Evolutionary conservation across 2,113 vertebrate genomes (phyloP).

Genomic region (Agelaius phoeniceus): DNA sequence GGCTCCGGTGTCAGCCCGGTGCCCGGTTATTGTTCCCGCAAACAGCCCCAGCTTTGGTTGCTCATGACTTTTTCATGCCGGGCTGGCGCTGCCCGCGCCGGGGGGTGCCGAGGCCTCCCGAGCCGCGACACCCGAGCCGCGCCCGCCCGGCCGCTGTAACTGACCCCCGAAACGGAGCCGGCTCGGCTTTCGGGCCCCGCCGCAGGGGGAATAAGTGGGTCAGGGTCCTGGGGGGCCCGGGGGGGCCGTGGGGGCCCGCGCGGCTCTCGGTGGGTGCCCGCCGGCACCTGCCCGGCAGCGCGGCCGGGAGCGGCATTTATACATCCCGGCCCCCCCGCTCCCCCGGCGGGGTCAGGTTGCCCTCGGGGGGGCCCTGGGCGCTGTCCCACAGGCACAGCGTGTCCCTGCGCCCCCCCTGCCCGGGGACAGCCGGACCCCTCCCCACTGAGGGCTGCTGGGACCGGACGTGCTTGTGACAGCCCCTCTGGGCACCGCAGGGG

Average conservation of each 20-base stretch:
- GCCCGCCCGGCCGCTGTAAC: not conserved
- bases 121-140: not conserved
- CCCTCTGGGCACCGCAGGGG: not conserved
- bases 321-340: not conserved
- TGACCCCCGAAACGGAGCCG: conserved; percentile 34
- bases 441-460: not conserved
- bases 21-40: conserved; percentile 38
- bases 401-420: not conserved
- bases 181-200: not conserved
- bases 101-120: not conserved
- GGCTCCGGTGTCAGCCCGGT: conserved; percentile 4
- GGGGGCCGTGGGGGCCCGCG: no score
- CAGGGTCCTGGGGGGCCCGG: not conserved
- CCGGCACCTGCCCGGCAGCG: not conserved
- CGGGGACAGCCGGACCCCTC: not conserved
- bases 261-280: not conserved
- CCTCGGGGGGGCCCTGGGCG: not conserved
- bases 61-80: conserved; percentile 58
- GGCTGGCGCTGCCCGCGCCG: not conserved
- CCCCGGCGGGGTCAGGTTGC: not conserved
- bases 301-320: not conserved
- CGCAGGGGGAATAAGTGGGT: not conserved
- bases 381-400: not conserved
- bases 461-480: fast-evolving
- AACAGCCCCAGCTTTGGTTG: conserved; percentile 5